Percentiles rank a stretch among this genome's conserved stretches.
phyloP scores from a whole-genome alignment of 2,113 vertebrate genomes.

The Neodon shergylaensis region DNA sequence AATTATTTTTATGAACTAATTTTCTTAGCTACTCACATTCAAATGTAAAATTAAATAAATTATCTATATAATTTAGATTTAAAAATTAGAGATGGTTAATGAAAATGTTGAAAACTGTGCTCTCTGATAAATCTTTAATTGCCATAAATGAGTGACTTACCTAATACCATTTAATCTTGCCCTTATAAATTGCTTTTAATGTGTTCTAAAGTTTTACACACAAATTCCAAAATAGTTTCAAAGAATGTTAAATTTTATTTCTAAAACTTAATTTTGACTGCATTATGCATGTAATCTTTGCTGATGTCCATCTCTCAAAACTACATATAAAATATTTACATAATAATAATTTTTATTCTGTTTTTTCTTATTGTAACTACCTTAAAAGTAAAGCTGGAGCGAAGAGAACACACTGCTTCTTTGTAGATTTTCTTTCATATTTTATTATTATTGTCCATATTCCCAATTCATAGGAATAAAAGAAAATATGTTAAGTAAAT shows the following conservation, averaged over 20 bases:
- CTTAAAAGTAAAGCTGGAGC: background rate
- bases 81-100: background rate
- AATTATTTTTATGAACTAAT: background rate
- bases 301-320: background rate
- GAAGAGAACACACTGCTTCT: background rate
- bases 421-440: background rate
- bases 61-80: background rate
- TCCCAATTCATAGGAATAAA: background rate
- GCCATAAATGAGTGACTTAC: background rate
- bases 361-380: background rate
- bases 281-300: background rate
- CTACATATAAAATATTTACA: background rate
- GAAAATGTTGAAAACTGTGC: background rate
- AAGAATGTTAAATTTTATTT: background rate
- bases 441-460: background rate
- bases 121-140: constrained; percentile 20
- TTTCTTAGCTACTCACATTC: background rate
- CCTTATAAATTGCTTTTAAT: background rate
- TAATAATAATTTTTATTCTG: background rate
- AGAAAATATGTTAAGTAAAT: background rate
- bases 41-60: background rate
- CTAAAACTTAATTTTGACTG: background rate
- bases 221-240: background rate
- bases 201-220: background rate
- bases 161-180: background rate